A percentile compares a stretch with the other conserved stretches of the same genome.
These are phyloP conservation scores for Peromyscus leucopus DNA, from an alignment of 2,113 vertebrate species.

Conservation along the genomic window DNA sequence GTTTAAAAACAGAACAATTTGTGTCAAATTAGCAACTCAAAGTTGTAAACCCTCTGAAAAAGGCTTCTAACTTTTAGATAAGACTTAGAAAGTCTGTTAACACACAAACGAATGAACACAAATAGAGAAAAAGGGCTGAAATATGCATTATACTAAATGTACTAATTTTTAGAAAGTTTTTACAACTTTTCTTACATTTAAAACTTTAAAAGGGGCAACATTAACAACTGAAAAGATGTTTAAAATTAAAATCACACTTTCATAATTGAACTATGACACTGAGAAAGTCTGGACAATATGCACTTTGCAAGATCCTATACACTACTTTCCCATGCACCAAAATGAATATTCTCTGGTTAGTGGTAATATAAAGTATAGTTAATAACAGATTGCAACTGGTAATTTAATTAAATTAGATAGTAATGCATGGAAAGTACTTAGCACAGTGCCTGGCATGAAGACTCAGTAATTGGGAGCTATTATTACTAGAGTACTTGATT, in stretches of 20 bases:
- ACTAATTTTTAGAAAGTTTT: constrained; percentile 12
- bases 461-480: constrained; percentile 43
- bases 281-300: constrained; percentile 6
- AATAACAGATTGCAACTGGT: constrained; percentile 10
- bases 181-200: constrained; percentile 57
- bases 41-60: constrained; percentile 52
- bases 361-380: constrained; percentile 62
- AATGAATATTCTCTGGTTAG: constrained; percentile 54
- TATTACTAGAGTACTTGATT: constrained; percentile 37
- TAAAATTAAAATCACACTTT: constrained; percentile 59
- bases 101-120: not conserved
- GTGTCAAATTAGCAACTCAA: constrained; percentile 54
- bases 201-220: constrained; percentile 59
- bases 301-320: constrained; percentile 5
- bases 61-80: constrained; percentile 51
- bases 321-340: constrained; percentile 46
- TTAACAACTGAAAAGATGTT: constrained; percentile 33
- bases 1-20: constrained; percentile 23
- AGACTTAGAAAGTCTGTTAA: constrained; percentile 24
- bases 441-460: constrained; percentile 23
- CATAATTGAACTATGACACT: constrained; percentile 52
- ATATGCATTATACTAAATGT: not conserved
- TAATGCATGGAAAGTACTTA: constrained; percentile 57
- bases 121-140: not conserved
- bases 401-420: constrained; percentile 74